phyloP scores from a whole-genome alignment of 2,888 invertebrate species.

The Venusia cambrica region DNA sequence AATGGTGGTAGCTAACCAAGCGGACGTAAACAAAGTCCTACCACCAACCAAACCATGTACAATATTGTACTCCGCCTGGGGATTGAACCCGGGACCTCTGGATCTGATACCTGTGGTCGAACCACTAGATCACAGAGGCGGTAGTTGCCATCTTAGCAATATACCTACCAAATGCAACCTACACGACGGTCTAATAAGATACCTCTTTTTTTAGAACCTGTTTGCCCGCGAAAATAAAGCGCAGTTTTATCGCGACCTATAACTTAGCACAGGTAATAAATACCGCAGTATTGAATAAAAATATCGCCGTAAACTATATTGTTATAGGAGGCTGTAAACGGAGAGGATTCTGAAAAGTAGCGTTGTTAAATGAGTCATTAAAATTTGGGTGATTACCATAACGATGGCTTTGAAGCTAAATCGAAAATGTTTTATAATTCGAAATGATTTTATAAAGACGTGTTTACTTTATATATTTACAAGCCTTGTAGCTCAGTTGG shows the following conservation, averaged over 20 bases:
- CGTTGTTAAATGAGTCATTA: slow-evolving; percentile 20
- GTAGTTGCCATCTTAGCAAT: no score
- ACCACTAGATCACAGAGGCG: no score
- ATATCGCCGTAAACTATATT: slow-evolving; percentile 42
- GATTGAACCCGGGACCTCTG: no score
- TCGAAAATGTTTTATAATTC: no score
- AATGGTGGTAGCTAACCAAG: no score
- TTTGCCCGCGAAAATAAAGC: slow-evolving; percentile 40
- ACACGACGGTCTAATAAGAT: slow-evolving; percentile 9
- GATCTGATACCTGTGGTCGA: no score
- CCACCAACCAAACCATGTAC: no score
- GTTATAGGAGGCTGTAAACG: slow-evolving; percentile 37
- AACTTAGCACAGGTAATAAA: slow-evolving; percentile 45
- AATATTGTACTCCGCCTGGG: no score
- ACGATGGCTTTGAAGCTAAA: background rate
- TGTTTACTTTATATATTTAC: no score
- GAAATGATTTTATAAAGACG: no score
- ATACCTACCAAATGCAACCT: slow-evolving; percentile 37
- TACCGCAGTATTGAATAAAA: slow-evolving; percentile 48
- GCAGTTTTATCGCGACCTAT: slow-evolving; percentile 44
- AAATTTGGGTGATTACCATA: slow-evolving; percentile 16
- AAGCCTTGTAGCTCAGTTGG: no score
- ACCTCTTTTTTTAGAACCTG: slow-evolving; percentile 37
- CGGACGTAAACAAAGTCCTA: no score
- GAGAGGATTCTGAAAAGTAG: slow-evolving; percentile 24